Evolutionary conservation across 2,888 invertebrate species (phyloP), one percentile per base, ranked within the genome.

Genomic region (Parnassius orleans): DNA sequence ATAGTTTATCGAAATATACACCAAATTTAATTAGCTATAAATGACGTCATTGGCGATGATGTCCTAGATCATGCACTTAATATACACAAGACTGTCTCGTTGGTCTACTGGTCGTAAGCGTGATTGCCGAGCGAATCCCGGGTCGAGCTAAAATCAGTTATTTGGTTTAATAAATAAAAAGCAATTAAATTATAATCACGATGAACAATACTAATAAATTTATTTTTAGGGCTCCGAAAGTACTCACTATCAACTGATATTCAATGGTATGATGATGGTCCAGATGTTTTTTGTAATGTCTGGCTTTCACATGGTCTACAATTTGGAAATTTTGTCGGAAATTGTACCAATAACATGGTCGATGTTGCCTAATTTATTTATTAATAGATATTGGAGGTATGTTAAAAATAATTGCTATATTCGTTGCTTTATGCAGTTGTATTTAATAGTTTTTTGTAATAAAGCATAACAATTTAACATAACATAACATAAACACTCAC

Each of bases 311-410:
- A 53, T 71, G 53, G 54, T 57, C 19, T 69, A 60, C 64, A 65
- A 33, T 1, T 60, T 68, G 14, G 64, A 67, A 42, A 10, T 70
- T 1, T 41, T 60, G 7, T 52, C 61, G 0, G 76, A 76, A 52
- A 68, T 65, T 33, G 33, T 52, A 3, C 33, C 55, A 0, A 47
- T 69, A 2, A 57, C 61, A 11, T 76, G 74, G 76, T 64, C 11
- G 5, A 48, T 66, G 24, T 41, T 77, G 11, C 73, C 70, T 0
- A 62, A 62, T n/a, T 65, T 61, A 0, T 59, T 75, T 2, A 9
- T 76, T 0, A 41, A 65, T 10, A 68, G 80, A 57, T 78, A 73
- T 75, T 46, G 70, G 11, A 75, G 80, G 80, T 79, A 63, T 53
- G 61, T 53, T 46, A 46, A 46, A 10, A 46, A 19, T 2, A 7